Percentiles rank a stretch among this genome's conserved stretches.
Conservation (phyloP, 2,888 invertebrate species). For the Agrochola macilenta region DNA sequence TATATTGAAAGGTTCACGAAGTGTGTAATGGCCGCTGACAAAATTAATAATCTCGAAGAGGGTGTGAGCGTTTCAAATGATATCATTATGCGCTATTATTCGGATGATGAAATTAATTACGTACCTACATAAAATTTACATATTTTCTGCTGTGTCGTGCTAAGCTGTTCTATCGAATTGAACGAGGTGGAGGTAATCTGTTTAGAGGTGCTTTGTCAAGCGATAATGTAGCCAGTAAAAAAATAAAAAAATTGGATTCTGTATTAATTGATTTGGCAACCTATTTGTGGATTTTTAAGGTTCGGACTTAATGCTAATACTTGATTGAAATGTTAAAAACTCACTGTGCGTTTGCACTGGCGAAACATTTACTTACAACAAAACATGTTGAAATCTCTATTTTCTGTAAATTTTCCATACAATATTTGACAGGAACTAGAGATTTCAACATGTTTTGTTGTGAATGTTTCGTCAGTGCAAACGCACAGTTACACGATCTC, state of each 20-base stretch:
- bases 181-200: conserved; percentile 26
- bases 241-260: not conserved
- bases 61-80: conserved; percentile 69
- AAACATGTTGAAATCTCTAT: no score
- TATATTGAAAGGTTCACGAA: conserved; percentile 77
- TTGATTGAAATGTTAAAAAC: not conserved
- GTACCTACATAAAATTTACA: conserved; percentile 68
- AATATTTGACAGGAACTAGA: no score
- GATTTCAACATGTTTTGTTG: no score
- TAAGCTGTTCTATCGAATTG: conserved; percentile 32
- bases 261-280: not conserved
- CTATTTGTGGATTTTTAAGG: not conserved
- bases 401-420: no score
- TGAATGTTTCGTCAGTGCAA: no score
- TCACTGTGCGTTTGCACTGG: no score
- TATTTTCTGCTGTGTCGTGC: conserved; percentile 54
- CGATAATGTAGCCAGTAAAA: conserved; percentile 13
- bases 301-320: no score
- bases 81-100: conserved; percentile 74
- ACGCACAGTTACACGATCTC: no score
- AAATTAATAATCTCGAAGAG: conserved; percentile 77
- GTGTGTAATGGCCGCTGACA: conserved; percentile 74
- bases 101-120: conserved; percentile 72
- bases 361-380: no score
- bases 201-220: conserved; percentile 14